phyloP scores from a whole-genome alignment of 2,888 invertebrate species.

The Epinotia brunnichana region DNA sequence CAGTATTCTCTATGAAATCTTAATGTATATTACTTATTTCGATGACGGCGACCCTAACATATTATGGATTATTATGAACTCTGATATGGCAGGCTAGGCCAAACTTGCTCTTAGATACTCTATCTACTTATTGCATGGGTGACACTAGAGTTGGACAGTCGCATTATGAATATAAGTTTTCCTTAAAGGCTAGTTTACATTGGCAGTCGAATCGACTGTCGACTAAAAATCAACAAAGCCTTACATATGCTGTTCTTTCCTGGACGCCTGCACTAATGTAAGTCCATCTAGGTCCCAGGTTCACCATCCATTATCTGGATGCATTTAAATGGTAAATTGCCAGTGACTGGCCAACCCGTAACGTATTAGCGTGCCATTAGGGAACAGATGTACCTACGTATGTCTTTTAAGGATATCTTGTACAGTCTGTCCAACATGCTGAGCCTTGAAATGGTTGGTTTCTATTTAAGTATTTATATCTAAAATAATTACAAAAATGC shows the following conservation, averaged over 20 bases:
- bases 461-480: too few species aligned
- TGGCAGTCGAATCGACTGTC: too few species aligned
- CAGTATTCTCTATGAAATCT: too few species aligned
- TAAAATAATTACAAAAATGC: not conserved
- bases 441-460: not conserved
- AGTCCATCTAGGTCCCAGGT: constrained; percentile 19
- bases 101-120: too few species aligned
- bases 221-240: not conserved
- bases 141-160: too few species aligned
- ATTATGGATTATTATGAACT: too few species aligned
- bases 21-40: too few species aligned
- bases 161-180: too few species aligned
- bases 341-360: constrained; percentile 43
- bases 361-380: constrained; percentile 46
- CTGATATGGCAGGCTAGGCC: too few species aligned
- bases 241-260: not conserved
- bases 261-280: constrained; percentile 11
- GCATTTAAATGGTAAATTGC: constrained; percentile 47
- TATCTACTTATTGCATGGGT: too few species aligned
- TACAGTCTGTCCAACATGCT: not conserved
- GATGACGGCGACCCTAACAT: too few species aligned
- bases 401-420: constrained; percentile 6
- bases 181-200: not conserved
- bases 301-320: constrained; percentile 37
- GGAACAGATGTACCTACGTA: constrained; percentile 19